Conservation (phyloP, 2,113 vertebrate genomes). For the Bos javanicus region DNA sequence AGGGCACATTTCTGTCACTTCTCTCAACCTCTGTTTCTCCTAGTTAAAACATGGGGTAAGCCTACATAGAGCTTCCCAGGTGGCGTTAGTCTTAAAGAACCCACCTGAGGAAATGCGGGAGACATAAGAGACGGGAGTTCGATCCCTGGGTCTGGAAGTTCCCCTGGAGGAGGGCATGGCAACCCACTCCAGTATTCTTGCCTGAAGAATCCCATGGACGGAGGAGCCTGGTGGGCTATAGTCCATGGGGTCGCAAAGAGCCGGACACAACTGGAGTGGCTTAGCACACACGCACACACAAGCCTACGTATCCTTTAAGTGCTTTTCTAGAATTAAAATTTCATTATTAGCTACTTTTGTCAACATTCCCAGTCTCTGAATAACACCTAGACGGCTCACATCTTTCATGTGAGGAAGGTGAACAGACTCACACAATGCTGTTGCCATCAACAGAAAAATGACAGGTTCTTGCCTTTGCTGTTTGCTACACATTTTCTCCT, state of each 20-base stretch:
- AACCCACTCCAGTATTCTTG: background rate
- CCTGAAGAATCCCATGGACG: background rate
- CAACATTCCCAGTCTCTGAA: background rate
- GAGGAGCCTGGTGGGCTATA: background rate
- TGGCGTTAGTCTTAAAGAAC: background rate
- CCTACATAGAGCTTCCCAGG: background rate
- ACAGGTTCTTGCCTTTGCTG: background rate
- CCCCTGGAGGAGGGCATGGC: background rate
- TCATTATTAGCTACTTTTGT: background rate
- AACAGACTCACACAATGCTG: background rate
- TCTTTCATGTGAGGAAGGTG: background rate
- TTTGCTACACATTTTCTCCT: background rate
- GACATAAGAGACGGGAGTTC: background rate
- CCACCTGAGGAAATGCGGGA: background rate
- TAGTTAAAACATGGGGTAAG: background rate
- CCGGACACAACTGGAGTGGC: background rate
- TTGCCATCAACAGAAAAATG: too few species aligned
- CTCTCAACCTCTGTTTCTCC: background rate
- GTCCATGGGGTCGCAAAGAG: background rate
- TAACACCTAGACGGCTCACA: fast-evolving
- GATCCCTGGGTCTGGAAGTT: background rate
- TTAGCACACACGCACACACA: fast-evolving
- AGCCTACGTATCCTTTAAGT: background rate
- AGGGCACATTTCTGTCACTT: background rate
- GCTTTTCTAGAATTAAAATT: background rate